Evolutionary conservation across 1,140 invertebrate species (phyloP), one percentile per base, ranked within the genome.

Genomic region (Venustaconcha ellipsiformis): DNA sequence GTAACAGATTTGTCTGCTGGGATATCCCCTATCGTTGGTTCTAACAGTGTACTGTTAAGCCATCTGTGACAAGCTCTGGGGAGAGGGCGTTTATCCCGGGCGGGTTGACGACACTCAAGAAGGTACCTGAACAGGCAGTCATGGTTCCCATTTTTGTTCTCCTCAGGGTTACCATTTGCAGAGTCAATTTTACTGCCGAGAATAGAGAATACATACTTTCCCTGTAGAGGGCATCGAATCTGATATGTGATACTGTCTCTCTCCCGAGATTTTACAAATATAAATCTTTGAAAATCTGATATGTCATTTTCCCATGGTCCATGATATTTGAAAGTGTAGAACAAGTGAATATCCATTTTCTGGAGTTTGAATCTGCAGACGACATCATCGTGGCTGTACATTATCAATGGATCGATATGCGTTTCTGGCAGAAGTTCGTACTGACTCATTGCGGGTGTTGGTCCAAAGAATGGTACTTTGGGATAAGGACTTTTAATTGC

Each of bases 21-120:
- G 13, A 89, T 74, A 65, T 88, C 86, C 5, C 88, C 88, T n/a
- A 74, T 68, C 15, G 86, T 75, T 14, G 89, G 89, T 76, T 89
- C 88, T 20, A 88, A 72, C 23, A 90, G 70, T 17, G 81, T 82
- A 48, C 87, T 84, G 67, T 85, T 80, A 37, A 81, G 82, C 87
- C 87, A 90, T 37, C 88, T 80, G 64, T 86, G 87, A 70, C 88
- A 88, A 6, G 88, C 86, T n/a, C 84, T 60, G 3, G 89, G 88
- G 20, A 89, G 82, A 5, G 85, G 83, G 1, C 81, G 74, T 26
- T 87, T 84, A 72, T 86, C 82, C 71, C 83, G 84, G 8, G 82
- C 83, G 15, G 83, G 78, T 58, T 84, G 82, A 71, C 83, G 81
- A 67, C 88, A 88, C 67, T 89, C 86, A 20, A 90, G 83, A 20